Percentiles rank a stretch among this genome's conserved stretches.
Evolutionary conservation across 2,888 invertebrate species (phyloP).

Genomic region (Tiliacea aurago): DNA sequence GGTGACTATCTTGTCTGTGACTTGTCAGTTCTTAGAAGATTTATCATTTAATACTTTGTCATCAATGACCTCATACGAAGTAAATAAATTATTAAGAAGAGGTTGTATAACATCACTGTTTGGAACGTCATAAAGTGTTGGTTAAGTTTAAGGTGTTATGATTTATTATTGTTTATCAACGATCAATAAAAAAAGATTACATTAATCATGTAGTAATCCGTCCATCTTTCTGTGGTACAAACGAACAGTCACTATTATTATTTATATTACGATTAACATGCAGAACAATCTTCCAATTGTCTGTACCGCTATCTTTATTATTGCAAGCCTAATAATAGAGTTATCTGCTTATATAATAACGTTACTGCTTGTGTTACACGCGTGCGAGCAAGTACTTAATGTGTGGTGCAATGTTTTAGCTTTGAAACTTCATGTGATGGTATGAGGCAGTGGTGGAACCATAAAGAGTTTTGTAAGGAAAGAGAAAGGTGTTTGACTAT

Average conservation of each 20-base stretch:
- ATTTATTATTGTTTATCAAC: neutral
- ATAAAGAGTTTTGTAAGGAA: neutral
- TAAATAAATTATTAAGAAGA: slow-evolving; percentile 7
- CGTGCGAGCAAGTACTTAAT: neutral
- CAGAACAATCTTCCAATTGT: slow-evolving; percentile 33
- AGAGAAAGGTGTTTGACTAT: neutral
- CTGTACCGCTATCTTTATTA: slow-evolving; percentile 37
- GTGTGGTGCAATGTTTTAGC: slow-evolving; percentile 30
- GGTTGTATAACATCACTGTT: neutral
- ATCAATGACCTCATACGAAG: slow-evolving; percentile 32
- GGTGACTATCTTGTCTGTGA: slow-evolving; percentile 22
- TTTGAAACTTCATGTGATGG: slow-evolving; percentile 12
- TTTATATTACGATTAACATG: slow-evolving; percentile 35
- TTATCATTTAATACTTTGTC: slow-evolving; percentile 38
- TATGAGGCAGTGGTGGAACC: neutral
- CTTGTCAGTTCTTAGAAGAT: slow-evolving; percentile 37
- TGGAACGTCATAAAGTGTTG: neutral
- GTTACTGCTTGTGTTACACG: slow-evolving; percentile 18
- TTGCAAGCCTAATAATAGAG: slow-evolving; percentile 46
- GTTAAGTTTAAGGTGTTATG: neutral
- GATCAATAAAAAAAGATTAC: neutral
- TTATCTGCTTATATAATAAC: slow-evolving; percentile 50
- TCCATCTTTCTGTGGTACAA: neutral
- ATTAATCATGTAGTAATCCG: neutral
- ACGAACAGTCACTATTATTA: slow-evolving; percentile 11